phyloP scores from a whole-genome alignment of 2,797 vertebrate species.

The Erethizon dorsatum region DNA sequence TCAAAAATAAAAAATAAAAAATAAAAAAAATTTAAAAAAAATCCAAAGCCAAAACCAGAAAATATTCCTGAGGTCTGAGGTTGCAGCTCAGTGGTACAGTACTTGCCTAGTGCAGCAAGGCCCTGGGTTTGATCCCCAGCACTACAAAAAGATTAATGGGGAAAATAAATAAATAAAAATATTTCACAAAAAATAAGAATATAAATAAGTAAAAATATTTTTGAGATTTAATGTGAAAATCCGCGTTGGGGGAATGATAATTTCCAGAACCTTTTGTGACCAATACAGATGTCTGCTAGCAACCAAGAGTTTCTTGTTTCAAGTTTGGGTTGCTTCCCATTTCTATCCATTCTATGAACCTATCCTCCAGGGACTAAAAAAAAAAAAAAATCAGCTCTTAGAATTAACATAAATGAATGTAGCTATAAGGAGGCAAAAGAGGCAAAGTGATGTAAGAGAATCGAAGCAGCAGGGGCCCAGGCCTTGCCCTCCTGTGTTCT shows the following conservation, averaged over 20 bases:
- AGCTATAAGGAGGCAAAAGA: not conserved
- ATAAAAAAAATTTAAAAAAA: too few relatives aligned
- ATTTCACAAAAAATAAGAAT: not conserved
- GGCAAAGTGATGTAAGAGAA: not conserved
- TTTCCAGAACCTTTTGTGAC: slow-evolving; percentile 35
- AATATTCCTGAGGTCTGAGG: not conserved
- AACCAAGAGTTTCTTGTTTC: slow-evolving; percentile 44
- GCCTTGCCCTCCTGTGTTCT: not conserved
- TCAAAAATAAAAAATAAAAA: too few relatives aligned
- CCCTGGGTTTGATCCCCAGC: not conserved
- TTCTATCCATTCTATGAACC: slow-evolving; percentile 27
- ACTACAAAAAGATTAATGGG: not conserved
- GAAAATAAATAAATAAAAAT: not conserved
- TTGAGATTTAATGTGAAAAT: slow-evolving; percentile 23
- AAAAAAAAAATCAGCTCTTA: not conserved
- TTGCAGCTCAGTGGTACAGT: not conserved
- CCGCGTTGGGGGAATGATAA: not conserved
- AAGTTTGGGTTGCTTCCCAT: slow-evolving; percentile 15
- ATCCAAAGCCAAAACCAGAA: too few relatives aligned
- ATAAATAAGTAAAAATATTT: not conserved
- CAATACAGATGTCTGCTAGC: not conserved
- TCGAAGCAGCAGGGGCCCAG: not conserved
- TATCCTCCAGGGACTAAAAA: slow-evolving; percentile 10
- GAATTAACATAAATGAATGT: not conserved
- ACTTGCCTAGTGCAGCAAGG: not conserved